Conservation (phyloP, 2,113 vertebrate species). For the Oostethus manadensis region DNA sequence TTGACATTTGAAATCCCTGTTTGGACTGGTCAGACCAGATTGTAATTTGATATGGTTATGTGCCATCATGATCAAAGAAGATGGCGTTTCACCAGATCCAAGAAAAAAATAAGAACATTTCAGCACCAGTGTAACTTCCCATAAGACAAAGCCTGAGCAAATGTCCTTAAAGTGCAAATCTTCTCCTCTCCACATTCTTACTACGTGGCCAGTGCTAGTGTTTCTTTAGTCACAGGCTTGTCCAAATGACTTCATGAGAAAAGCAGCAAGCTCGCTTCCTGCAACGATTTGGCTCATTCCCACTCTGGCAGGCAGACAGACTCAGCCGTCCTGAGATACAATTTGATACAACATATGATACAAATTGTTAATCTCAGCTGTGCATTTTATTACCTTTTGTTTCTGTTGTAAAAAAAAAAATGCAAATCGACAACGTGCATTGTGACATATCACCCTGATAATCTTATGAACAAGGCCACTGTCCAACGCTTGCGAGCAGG, state of each 20-base stretch:
- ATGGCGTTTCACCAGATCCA: not conserved
- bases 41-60: not conserved
- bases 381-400: not conserved
- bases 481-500: too few species aligned
- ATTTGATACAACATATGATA: not conserved
- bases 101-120: not conserved
- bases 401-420: not conserved
- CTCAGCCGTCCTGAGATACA: constrained; percentile 6
- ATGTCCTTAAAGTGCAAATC: not conserved
- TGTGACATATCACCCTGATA: too few species aligned
- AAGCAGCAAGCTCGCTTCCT: constrained; percentile 31
- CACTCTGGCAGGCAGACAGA: constrained; percentile 56
- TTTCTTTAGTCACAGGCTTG: constrained; percentile 13
- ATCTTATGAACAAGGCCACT: too few species aligned
- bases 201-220: not conserved
- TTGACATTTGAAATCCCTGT: not conserved
- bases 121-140: constrained; percentile 10
- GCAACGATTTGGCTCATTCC: constrained; percentile 42
- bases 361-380: not conserved
- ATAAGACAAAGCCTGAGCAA: not conserved
- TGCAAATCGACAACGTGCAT: not conserved
- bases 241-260: constrained; percentile 49
- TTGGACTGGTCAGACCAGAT: not conserved
- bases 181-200: not conserved
- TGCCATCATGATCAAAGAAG: not conserved